Evolutionary conservation across 2,888 invertebrate species (phyloP), one percentile per base, ranked within the genome.

Genomic region (Chrysolina oricalcia): DNA sequence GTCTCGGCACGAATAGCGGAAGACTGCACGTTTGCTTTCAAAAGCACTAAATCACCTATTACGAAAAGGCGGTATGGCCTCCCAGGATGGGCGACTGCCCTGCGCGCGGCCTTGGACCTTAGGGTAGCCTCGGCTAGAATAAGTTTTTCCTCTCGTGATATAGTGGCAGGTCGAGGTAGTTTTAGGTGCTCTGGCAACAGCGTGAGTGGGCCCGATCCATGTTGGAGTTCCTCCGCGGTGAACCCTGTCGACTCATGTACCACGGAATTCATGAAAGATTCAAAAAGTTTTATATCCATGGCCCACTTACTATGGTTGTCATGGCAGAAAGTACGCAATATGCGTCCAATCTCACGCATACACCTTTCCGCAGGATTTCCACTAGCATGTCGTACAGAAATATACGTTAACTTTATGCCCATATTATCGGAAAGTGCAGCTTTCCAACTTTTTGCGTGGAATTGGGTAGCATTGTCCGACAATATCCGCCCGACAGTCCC

Each of bases 321-420:
- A 11, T 50, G 50, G 59, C 74, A 74, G 48, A 63, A 76, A 13
- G 71, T 68, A 19, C 74, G 17, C 40, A 53, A 72, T 40, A 74
- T 19, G 15, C 69, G 40, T 6, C 74, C 73, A 5, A 76, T 35
- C 64, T 71, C 77, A n/a, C 64, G 8, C 74, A 76, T 73, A 2
- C 67, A 50, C 10, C 73, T 23, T 50, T 76, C 76, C 13, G 63
- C 53, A 56, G 69, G 72, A 71, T 76, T 74, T 40, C 59, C 66
- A 63, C 56, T 50, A 40, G 76, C 67, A 53, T 72, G 70, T 27
- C 73, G 15, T 10, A 75, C 73, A 21, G 73, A 62, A 73, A 17
- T 63, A 17, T 63, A 35, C 10, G 35, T 35, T 41, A 70, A 27
- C 19, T 62, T 66, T 17, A 75, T 56, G 17, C 66, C 70, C 11